Base-by-base conservation (phyloP, 1,140 invertebrate species). In the Calliopsis andreniformis region DNA sequence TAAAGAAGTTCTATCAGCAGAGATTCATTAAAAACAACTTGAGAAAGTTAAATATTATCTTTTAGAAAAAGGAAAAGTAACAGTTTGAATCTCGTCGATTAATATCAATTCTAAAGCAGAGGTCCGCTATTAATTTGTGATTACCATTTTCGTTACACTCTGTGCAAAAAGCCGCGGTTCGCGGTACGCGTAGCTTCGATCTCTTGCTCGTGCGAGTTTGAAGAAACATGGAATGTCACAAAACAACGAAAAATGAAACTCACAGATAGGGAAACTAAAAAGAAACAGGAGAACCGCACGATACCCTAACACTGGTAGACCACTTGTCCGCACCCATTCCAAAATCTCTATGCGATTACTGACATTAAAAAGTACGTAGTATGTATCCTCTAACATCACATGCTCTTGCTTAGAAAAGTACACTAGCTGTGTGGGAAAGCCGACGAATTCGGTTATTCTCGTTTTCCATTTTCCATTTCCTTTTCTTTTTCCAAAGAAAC, bases 181-280 rank as follows among this genome's bases (percentile, higher is more conserved):
- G 62, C 70, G 49, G 66, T 61, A 51, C 69, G 51, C 64, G 20
- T 79, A 73, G 71, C 55, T 76, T 76, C 66, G 77, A 79, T 79
- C 61, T 76, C 61, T 70, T 69, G 51, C 59, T 80, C 62, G 61
- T 79, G 78, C 63, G 78, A 84, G 85, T 87, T 87, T 86, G 84
- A 76, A 39, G 35, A 89, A 87, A 87, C 84, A 86, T 90, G 89
- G 87, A 90, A 91, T 90, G 89, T 90, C 80, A 85, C 68, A 90
- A 89, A 88, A 85, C 70, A 85, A 83, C 73, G 86, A 87, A 83
- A 87, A 83, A 69, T 84, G 63, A 67, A 67, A 73, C 53, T 81
- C 62, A 42, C 62, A 78, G 32, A 64, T 20, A 58, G 78, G 63
- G 55, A 53, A 67, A 80, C 81, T 42, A 59, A 59, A 61, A 77